A percentile compares a stretch with the other conserved stretches of the same genome.
Conservation (phyloP, 2,113 vertebrate species). For the Nematolebias whitei region DNA sequence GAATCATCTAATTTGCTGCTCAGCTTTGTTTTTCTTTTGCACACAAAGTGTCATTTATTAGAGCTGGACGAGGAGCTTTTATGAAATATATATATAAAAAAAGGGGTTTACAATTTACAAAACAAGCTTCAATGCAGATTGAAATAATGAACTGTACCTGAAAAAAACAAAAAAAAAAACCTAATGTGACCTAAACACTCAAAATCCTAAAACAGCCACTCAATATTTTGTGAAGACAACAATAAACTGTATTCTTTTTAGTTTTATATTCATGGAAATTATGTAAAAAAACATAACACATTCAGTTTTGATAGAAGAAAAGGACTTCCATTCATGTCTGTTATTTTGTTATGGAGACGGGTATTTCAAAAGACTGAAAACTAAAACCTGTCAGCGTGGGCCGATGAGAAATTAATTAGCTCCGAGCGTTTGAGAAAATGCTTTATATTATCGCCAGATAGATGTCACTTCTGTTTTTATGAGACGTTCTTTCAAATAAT, state of each 20-base stretch:
- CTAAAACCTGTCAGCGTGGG: neutral
- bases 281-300: neutral
- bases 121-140: neutral
- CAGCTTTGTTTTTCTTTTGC: no score
- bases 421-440: neutral
- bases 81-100: no score
- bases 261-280: neutral
- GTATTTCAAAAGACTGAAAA: slow-evolving; percentile 4
- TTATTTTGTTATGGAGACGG: neutral
- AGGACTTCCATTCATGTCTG: neutral
- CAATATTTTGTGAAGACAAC: neutral
- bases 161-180: neutral
- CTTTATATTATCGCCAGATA: neutral
- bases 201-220: neutral
- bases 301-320: neutral
- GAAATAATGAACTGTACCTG: neutral
- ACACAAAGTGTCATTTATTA: neutral
- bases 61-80: neutral
- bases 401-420: neutral
- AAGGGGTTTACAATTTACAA: neutral
- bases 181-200: no score
- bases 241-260: no score
- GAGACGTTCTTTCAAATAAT: neutral
- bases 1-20: neutral
- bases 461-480: neutral